A percentile compares a stretch with the other conserved stretches of the same genome.
These are phyloP conservation scores for Hypomecis atomaria DNA, from an alignment of 2,888 invertebrate genomes.

Conservation along the genomic window DNA sequence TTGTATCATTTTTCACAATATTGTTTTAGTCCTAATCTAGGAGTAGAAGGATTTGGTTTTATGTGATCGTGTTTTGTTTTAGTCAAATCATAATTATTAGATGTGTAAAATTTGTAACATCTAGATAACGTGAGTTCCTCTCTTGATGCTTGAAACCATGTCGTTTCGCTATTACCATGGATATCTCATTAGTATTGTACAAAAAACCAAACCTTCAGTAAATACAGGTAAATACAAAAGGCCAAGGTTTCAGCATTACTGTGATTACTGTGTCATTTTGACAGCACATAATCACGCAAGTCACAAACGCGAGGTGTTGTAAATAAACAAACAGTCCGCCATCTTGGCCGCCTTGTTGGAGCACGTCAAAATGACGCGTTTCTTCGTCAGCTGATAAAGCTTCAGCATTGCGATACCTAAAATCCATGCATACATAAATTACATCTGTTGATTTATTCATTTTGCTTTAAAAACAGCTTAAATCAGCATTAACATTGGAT, in stretches of 20 bases:
- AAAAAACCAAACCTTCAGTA: constrained; percentile 20
- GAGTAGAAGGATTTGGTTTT: no score
- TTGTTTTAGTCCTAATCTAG: background rate
- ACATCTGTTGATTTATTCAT: background rate
- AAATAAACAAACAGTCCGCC: constrained; percentile 71
- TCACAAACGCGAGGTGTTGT: constrained; percentile 57
- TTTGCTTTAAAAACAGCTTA: background rate
- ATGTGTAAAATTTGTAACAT: no score
- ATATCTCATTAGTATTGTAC: constrained; percentile 34
- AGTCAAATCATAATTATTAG: no score
- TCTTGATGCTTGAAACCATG: background rate
- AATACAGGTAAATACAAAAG: constrained; percentile 8
- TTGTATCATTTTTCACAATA: background rate
- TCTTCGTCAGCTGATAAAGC: constrained; percentile 65
- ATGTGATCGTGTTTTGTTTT: no score
- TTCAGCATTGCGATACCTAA: constrained; percentile 44
- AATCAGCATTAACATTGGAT: constrained; percentile 31
- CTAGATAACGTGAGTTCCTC: background rate
- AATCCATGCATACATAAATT: background rate
- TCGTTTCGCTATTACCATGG: background rate
- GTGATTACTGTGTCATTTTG: constrained; percentile 35
- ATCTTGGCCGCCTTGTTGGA: constrained; percentile 74
- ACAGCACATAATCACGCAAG: constrained; percentile 25
- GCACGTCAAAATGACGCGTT: constrained; percentile 68
- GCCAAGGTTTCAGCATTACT: constrained; percentile 32